A percentile compares a stretch with the other conserved stretches of the same genome.
These are phyloP conservation scores for Lutjanus erythropterus DNA, from an alignment of 2,113 vertebrate species.

Conservation along the genomic window DNA sequence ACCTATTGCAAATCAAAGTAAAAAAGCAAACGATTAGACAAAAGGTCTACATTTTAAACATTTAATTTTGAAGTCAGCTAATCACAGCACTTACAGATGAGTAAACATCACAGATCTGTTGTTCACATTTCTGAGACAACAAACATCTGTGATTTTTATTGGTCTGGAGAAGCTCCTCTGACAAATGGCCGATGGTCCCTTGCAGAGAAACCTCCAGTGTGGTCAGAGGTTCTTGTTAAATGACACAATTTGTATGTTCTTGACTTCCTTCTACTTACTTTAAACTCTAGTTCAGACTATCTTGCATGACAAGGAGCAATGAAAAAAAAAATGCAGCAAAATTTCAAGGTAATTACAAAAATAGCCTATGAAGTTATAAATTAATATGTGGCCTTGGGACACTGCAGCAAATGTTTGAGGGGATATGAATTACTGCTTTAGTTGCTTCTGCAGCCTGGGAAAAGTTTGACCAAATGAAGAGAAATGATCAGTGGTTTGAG, in stretches of 20 bases:
- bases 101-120: conserved; percentile 19
- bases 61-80: background rate
- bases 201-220: conserved; percentile 2
- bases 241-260: background rate
- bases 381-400: background rate
- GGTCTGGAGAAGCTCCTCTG: conserved; percentile 15
- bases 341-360: background rate
- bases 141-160: conserved; percentile 34
- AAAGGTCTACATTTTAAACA: background rate
- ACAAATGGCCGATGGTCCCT: conserved; percentile 32
- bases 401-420: background rate
- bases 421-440: background rate
- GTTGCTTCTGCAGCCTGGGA: conserved; percentile 1
- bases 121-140: conserved; percentile 5
- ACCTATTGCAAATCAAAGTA: no score
- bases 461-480: conserved; percentile 5
- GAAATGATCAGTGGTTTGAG: conserved; percentile 7
- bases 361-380: background rate
- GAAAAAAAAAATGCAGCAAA: background rate
- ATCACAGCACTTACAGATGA: background rate
- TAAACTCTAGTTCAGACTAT: background rate
- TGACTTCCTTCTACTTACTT: background rate
- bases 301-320: background rate
- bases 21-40: background rate
- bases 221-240: background rate